A percentile compares a stretch with the other conserved stretches of the same genome.
Evolutionary conservation across 2,113 vertebrate genomes (phyloP).

Genomic region (Pachypanchax playfairii): DNA sequence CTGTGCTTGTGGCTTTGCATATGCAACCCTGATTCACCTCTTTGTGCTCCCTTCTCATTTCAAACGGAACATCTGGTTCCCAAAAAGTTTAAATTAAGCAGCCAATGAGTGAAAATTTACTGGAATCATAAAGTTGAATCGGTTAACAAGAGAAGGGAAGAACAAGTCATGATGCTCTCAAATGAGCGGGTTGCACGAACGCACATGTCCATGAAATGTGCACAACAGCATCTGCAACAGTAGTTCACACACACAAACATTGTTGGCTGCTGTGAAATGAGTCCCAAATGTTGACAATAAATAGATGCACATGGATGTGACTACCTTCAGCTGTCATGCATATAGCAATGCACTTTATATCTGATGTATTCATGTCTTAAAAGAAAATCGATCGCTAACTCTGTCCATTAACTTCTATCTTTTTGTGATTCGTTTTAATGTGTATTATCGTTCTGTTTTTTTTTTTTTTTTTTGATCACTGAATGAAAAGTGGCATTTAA

Average conservation of each 20-base stretch:
- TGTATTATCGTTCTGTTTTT: constrained; percentile 23
- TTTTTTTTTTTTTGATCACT: constrained; percentile 29
- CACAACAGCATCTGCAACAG: constrained; percentile 19
- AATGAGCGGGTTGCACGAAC: constrained; percentile 1
- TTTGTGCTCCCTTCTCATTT: neutral
- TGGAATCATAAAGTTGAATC: constrained; percentile 29
- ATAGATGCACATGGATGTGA: constrained; percentile 37
- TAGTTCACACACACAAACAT: constrained; percentile 7
- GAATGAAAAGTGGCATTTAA: constrained; percentile 50
- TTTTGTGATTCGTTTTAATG: constrained; percentile 11
- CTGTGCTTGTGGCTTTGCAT: constrained; percentile 44
- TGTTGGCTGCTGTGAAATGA: constrained; percentile 16
- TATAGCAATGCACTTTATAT: constrained; percentile 75
- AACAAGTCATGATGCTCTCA: constrained; percentile 6
- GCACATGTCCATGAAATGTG: constrained; percentile 21
- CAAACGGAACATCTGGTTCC: constrained; percentile 56
- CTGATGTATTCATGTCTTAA: constrained; percentile 54
- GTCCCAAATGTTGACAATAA: constrained; percentile 9
- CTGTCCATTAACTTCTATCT: constrained; percentile 41
- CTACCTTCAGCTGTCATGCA: constrained; percentile 60
- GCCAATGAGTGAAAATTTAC: constrained; percentile 21
- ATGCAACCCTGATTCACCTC: constrained; percentile 15
- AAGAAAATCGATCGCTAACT: constrained; percentile 18
- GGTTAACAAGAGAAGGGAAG: neutral
- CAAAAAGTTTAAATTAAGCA: constrained; percentile 39